phyloP scores from a whole-genome alignment of 2,797 vertebrate species.

The Melanotaenia maccullochi region DNA sequence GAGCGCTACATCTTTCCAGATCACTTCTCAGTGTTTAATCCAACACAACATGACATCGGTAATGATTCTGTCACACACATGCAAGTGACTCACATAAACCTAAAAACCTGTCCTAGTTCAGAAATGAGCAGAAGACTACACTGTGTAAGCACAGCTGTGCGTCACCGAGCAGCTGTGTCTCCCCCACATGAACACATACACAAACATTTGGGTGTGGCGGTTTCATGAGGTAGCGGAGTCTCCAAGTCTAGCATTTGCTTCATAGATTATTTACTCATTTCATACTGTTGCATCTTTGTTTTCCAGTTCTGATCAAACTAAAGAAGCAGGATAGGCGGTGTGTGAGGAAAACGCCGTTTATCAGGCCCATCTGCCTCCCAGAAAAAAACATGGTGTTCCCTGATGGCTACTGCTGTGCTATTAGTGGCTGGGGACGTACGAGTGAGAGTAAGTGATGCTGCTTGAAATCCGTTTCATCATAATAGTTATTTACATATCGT shows the following conservation, averaged over 20 bases:
- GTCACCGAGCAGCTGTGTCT: slow-evolving; percentile 71
- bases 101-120: slow-evolving; percentile 37
- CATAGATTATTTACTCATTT: neutral
- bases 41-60: slow-evolving; percentile 94
- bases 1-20: slow-evolving; percentile 88
- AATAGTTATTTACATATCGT: slow-evolving; percentile 10
- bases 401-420: slow-evolving; percentile 85
- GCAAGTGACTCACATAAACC: slow-evolving; percentile 56
- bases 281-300: slow-evolving; percentile 12
- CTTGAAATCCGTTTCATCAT: neutral
- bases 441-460: slow-evolving; percentile 86
- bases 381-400: slow-evolving; percentile 82
- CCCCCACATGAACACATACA: slow-evolving; percentile 27
- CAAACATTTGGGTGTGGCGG: slow-evolving; percentile 18
- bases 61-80: slow-evolving; percentile 43
- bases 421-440: slow-evolving; percentile 93
- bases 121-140: slow-evolving; percentile 43
- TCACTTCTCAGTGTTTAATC: slow-evolving; percentile 87
- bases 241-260: slow-evolving; percentile 38
- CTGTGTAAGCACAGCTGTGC: slow-evolving; percentile 71
- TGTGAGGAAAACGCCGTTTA: slow-evolving; percentile 86
- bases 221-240: slow-evolving; percentile 29
- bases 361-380: slow-evolving; percentile 92
- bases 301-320: slow-evolving; percentile 90
- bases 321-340: slow-evolving; percentile 89